Percentiles rank a stretch among this genome's conserved stretches.
These are phyloP conservation scores for Amblyopsis rosae DNA, from an alignment of 2,113 vertebrate genomes.

Conservation along the genomic window DNA sequence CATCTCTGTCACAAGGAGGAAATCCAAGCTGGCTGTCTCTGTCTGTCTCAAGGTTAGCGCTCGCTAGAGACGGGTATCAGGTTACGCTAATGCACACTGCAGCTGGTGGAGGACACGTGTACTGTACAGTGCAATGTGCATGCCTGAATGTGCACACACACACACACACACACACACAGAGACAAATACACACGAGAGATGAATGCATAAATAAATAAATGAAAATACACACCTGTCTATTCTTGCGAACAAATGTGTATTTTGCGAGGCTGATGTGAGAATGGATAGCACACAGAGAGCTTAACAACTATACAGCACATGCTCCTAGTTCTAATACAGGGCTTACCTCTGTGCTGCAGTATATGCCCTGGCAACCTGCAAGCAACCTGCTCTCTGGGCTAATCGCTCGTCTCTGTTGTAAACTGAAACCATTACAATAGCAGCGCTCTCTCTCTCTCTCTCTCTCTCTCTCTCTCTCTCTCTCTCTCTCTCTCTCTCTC, in stretches of 20 bases:
- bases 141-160: slow-evolving; percentile 18
- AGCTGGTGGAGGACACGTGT: slow-evolving; percentile 63
- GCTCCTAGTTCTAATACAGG: slow-evolving; percentile 30
- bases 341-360: slow-evolving; percentile 34
- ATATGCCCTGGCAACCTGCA: slow-evolving; percentile 41
- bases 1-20: slow-evolving; percentile 36
- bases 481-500: background rate
- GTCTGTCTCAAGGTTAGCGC: slow-evolving; percentile 66
- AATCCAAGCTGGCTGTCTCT: slow-evolving; percentile 52
- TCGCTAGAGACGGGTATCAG: slow-evolving; percentile 62
- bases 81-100: slow-evolving; percentile 71
- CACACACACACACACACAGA: slow-evolving; percentile 16
- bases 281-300: no score
- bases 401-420: slow-evolving; percentile 48
- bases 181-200: background rate
- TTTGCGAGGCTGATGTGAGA: no score
- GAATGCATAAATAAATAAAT: no score
- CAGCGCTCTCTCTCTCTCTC: background rate
- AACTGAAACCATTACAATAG: slow-evolving; percentile 4
- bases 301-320: no score
- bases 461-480: background rate
- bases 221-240: no score
- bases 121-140: slow-evolving; percentile 28
- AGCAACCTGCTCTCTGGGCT: slow-evolving; percentile 29
- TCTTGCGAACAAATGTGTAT: no score